These are phyloP conservation scores for Apostichopus leukothele DNA, from an alignment of 53 echinoderm and acorn worm genomes.

Conservation along the genomic window DNA sequence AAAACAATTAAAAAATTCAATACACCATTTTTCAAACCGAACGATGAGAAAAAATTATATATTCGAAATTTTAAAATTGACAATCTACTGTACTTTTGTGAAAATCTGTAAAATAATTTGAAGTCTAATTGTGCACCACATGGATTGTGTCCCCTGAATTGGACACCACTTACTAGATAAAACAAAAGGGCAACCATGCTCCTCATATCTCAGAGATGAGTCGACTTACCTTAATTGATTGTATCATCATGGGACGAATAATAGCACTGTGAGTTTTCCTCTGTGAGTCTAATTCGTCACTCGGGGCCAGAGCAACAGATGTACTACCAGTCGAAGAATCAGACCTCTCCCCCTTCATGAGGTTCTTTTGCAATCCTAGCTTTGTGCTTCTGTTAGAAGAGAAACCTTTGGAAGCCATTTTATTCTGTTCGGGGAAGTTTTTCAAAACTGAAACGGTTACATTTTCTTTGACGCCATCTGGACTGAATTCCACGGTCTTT, in stretches of 20 bases:
- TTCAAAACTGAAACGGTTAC: constrained; percentile 11
- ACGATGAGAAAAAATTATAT: too few relatives aligned
- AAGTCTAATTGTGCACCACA: too few relatives aligned
- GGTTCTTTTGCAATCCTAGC: not conserved
- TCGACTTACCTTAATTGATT: constrained; percentile 6
- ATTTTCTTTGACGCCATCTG: constrained; percentile 27
- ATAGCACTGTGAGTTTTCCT: not conserved
- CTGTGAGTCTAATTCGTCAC: not conserved
- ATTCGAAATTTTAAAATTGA: too few relatives aligned
- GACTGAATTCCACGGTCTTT: constrained; percentile 39
- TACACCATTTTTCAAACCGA: too few relatives aligned
- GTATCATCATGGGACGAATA: constrained; percentile 30
- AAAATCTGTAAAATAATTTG: too few relatives aligned
- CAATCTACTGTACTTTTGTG: too few relatives aligned
- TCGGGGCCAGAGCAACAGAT: not conserved
- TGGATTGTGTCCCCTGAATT: too few relatives aligned
- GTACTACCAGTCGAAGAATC: not conserved
- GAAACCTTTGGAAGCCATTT: not conserved
- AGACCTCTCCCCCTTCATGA: not conserved
- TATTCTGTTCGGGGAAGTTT: not conserved
- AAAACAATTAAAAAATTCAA: too few relatives aligned
- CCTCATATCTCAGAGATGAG: not conserved
- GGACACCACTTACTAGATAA: too few relatives aligned
- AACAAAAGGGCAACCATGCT: not conserved
- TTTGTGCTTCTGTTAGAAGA: not conserved